Conservation (phyloP, 2,797 vertebrate genomes). For the Pseudochirops cupreus region DNA sequence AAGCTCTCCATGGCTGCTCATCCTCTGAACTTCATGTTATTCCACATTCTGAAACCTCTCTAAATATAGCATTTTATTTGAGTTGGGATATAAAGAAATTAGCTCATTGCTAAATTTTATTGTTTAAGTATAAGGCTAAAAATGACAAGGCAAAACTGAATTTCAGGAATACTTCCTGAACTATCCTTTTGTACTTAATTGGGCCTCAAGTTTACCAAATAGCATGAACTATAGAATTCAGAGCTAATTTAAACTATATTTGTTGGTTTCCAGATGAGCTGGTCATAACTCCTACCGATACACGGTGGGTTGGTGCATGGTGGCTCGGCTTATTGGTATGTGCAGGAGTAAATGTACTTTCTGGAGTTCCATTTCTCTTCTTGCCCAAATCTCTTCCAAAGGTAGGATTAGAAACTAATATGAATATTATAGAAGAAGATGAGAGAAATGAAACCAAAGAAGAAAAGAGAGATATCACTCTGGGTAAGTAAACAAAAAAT, state of each 20-base stretch:
- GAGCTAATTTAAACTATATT: slow-evolving; percentile 18
- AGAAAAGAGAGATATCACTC: slow-evolving; percentile 56
- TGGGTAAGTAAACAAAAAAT: slow-evolving; percentile 66
- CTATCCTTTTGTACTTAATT: slow-evolving; percentile 1
- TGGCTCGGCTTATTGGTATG: slow-evolving; percentile 92
- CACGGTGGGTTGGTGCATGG: slow-evolving; percentile 94
- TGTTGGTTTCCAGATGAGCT: slow-evolving; percentile 86
- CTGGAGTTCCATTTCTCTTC: slow-evolving; percentile 91
- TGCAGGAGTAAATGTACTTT: slow-evolving; percentile 85
- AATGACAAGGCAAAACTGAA: neutral
- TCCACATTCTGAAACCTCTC: neutral
- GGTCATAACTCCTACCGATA: slow-evolving; percentile 88
- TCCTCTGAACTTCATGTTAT: neutral
- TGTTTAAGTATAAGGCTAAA: neutral
- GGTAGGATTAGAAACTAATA: slow-evolving; percentile 76
- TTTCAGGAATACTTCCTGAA: slow-evolving; percentile 15
- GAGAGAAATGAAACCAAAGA: slow-evolving; percentile 17
- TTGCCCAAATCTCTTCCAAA: slow-evolving; percentile 89
- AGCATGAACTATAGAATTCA: neutral
- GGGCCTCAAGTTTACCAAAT: neutral
- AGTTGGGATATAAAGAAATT: neutral
- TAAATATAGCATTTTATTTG: neutral
- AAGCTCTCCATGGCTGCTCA: neutral
- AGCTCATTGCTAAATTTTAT: slow-evolving; percentile 25
- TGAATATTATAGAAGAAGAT: slow-evolving; percentile 37